These are phyloP conservation scores for Sitophilus oryzae DNA, from an alignment of 1,140 invertebrate genomes.

Conservation along the genomic window DNA sequence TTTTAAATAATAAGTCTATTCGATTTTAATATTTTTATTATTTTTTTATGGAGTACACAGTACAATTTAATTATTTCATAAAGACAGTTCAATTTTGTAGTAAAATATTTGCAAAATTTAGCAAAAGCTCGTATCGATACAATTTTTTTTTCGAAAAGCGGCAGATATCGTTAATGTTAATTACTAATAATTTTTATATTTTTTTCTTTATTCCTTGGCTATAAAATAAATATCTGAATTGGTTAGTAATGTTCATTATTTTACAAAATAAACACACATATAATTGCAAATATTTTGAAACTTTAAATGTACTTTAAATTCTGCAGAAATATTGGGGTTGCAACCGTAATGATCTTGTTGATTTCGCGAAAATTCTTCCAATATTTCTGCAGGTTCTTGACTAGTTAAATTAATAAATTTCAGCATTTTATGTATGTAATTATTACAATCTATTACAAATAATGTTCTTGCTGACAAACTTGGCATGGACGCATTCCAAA, in stretches of 20 bases:
- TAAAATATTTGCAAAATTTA: slow-evolving; percentile 16
- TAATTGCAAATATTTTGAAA: neutral
- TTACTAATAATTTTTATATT: neutral
- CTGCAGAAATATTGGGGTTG: slow-evolving; percentile 18
- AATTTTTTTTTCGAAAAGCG: slow-evolving; percentile 23
- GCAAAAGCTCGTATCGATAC: slow-evolving; percentile 29
- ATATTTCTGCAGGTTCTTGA: no score
- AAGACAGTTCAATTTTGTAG: slow-evolving; percentile 1
- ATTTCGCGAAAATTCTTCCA: no score
- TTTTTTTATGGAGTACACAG: slow-evolving; percentile 22
- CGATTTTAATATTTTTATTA: slow-evolving; percentile 10
- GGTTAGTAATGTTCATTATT: slow-evolving; percentile 4
- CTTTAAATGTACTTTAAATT: neutral
- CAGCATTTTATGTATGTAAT: no score
- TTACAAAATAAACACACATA: neutral
- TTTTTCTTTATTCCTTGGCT: neutral
- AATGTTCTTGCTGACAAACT: no score
- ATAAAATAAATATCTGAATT: neutral
- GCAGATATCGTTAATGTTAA: slow-evolving; percentile 10
- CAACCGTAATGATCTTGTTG: slow-evolving; percentile 3
- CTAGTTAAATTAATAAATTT: no score
- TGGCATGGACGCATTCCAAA: no score
- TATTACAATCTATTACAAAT: no score
- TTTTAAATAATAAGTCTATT: no score
- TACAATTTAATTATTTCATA: slow-evolving; percentile 19